Percentiles rank a stretch among this genome's conserved stretches.
Conservation (phyloP, 92 coral and sea anemone genomes). For the Metridium senile region DNA sequence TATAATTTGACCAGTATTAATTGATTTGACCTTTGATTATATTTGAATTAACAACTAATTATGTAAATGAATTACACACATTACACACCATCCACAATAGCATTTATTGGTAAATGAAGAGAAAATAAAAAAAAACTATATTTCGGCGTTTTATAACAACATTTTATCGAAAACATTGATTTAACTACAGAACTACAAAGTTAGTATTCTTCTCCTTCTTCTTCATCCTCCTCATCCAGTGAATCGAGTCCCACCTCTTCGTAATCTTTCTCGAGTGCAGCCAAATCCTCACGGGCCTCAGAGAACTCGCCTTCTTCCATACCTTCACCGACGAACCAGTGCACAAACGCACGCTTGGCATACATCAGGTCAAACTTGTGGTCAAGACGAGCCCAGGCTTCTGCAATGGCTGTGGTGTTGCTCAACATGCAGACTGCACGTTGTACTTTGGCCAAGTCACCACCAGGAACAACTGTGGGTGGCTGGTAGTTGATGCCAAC, state of each 20-base stretch:
- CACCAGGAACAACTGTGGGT: slow-evolving; percentile 77
- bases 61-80: too few species aligned
- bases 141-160: too few species aligned
- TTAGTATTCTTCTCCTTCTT: slow-evolving; percentile 68
- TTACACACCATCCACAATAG: too few species aligned
- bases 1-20: too few species aligned
- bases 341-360: slow-evolving; percentile 75
- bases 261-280: slow-evolving; percentile 67
- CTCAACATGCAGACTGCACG: slow-evolving; percentile 81
- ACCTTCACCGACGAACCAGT: slow-evolving; percentile 76
- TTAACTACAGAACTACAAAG: too few species aligned
- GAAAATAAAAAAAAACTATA: too few species aligned
- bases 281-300: slow-evolving; percentile 75
- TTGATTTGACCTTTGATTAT: too few species aligned
- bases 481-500: slow-evolving; percentile 78
- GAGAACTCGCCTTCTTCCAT: slow-evolving; percentile 86
- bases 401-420: slow-evolving; percentile 73
- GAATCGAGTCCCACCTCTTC: slow-evolving; percentile 70
- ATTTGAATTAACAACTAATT: too few species aligned
- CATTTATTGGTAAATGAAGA: too few species aligned
- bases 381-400: slow-evolving; percentile 75
- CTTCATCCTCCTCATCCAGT: slow-evolving; percentile 50
- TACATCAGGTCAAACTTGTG: slow-evolving; percentile 77
- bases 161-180: too few species aligned
- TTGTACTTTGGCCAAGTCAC: slow-evolving; percentile 79